These are phyloP conservation scores for Caenorhabditis tropicalis DNA, from an alignment of 1,140 invertebrate genomes.

Conservation along the genomic window DNA sequence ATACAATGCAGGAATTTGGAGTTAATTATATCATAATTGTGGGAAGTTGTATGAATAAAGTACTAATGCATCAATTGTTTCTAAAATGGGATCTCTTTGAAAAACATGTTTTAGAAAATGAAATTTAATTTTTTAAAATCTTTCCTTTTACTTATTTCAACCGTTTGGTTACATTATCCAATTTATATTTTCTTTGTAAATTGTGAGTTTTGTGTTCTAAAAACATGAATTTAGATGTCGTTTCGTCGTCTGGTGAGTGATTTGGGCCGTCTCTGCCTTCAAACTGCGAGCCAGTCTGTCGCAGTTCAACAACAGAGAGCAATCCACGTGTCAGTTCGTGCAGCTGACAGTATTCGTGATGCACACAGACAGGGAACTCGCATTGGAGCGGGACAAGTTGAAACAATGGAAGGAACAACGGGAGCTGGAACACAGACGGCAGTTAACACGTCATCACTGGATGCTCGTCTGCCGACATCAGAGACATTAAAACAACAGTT, in stretches of 20 bases:
- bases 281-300: background rate
- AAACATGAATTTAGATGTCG: conserved; percentile 8
- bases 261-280: conserved; percentile 14
- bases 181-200: background rate
- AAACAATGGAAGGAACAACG: conserved; percentile 52
- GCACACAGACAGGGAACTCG: conserved; percentile 48
- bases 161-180: no score
- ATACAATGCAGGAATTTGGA: conserved; percentile 10
- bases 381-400: background rate
- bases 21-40: background rate
- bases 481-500: conserved; percentile 65
- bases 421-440: conserved; percentile 54
- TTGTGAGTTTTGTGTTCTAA: background rate
- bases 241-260: conserved; percentile 23
- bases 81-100: no score
- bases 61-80: no score
- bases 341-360: conserved; percentile 45
- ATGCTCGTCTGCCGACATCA: conserved; percentile 60
- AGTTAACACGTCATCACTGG: conserved; percentile 62
- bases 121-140: background rate
- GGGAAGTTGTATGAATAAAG: no score
- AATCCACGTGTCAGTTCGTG: background rate
- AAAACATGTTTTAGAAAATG: no score
- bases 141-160: background rate
- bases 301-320: background rate